These are phyloP conservation scores for Dermatemys mawii DNA, from an alignment of 2,113 vertebrate genomes.

Conservation along the genomic window DNA sequence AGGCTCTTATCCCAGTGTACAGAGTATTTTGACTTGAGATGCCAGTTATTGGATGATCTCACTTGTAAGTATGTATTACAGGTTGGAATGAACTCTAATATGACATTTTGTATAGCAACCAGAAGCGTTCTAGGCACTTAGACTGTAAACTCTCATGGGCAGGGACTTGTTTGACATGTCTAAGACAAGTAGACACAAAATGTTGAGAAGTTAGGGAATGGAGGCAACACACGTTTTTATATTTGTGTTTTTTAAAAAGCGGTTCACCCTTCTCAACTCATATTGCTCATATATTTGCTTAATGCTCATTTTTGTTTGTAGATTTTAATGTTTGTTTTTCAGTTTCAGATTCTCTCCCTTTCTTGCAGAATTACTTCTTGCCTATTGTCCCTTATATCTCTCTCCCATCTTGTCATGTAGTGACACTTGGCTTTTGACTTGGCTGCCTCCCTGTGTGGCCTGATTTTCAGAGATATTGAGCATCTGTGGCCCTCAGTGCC, in stretches of 20 bases:
- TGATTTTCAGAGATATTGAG: background rate
- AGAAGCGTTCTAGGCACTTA: background rate
- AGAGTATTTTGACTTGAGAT: constrained; percentile 97
- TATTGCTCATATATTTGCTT: background rate
- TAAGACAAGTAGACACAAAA: background rate
- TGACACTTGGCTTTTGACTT: background rate
- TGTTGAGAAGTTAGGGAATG: background rate
- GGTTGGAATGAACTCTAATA: background rate
- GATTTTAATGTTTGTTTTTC: background rate
- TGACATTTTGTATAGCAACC: background rate
- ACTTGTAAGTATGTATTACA: constrained; percentile 87
- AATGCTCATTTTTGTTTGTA: background rate
- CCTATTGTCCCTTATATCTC: background rate
- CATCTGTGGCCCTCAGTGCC: background rate
- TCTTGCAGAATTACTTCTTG: background rate
- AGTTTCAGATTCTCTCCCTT: background rate
- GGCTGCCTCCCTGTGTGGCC: background rate
- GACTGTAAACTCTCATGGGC: no score
- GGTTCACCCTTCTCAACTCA: background rate
- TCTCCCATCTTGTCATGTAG: background rate
- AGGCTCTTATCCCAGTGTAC: constrained; percentile 97
- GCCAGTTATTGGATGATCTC: constrained; percentile 95
- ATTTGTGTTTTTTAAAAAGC: background rate
- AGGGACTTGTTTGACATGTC: no score
- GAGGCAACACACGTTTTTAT: background rate